Conservation (phyloP, 2,888 invertebrate species). For the Philaethria dido region DNA sequence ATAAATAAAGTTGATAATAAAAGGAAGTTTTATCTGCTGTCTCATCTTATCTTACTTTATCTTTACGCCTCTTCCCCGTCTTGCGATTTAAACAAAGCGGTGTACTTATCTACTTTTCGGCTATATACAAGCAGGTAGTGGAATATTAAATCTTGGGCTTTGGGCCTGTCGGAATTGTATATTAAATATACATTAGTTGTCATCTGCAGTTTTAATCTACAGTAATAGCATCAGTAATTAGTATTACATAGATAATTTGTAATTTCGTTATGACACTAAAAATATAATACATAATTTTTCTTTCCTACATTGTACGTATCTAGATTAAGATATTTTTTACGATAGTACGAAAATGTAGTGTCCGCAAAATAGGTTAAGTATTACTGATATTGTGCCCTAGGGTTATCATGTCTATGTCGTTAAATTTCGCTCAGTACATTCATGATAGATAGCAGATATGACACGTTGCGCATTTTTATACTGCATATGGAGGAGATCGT, state of each 20-base stretch:
- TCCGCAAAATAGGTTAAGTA: conserved; percentile 16
- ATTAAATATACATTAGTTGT: no score
- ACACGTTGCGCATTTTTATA: conserved; percentile 22
- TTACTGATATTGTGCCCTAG: conserved; percentile 14
- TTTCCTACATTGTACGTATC: neutral
- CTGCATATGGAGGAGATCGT: conserved; percentile 10
- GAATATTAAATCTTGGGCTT: neutral
- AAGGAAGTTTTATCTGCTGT: conserved; percentile 3
- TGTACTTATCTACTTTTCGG: neutral
- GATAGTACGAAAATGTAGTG: conserved; percentile 1
- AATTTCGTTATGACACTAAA: neutral
- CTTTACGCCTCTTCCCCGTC: neutral
- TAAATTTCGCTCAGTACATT: conserved; percentile 27
- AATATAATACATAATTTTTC: no score
- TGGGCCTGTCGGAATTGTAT: no score
- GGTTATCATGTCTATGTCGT: conserved; percentile 32
- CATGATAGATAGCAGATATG: conserved; percentile 16
- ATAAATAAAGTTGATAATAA: neutral
- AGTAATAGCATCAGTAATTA: no score
- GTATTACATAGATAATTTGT: no score
- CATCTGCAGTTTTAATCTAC: no score
- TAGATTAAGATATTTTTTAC: neutral
- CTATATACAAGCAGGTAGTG: neutral
- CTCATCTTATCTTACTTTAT: conserved; percentile 6
- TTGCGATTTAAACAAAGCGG: neutral